These are phyloP conservation scores for Pelobates cultripes DNA, from an alignment of 2,797 vertebrate genomes.

Conservation along the genomic window DNA sequence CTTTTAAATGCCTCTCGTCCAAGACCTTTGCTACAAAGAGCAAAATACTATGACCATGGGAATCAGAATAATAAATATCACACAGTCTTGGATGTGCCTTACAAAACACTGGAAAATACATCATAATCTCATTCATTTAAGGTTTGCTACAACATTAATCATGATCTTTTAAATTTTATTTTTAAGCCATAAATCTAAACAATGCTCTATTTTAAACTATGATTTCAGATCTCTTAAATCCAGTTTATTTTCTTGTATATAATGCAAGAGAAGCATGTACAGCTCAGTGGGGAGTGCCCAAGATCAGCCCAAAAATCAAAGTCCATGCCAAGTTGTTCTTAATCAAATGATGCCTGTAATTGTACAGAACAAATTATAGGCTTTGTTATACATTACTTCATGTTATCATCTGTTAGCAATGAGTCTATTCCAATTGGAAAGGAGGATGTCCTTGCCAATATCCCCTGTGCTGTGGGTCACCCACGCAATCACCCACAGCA, in stretches of 20 bases:
- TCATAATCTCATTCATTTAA: no score
- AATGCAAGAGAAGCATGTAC: neutral
- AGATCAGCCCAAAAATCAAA: slow-evolving; percentile 5
- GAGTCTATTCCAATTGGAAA: neutral
- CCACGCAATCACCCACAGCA: slow-evolving; percentile 18
- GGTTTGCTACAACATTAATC: no score
- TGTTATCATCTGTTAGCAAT: slow-evolving; percentile 11
- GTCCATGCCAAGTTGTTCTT: slow-evolving; percentile 26
- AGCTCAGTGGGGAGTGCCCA: slow-evolving; percentile 5
- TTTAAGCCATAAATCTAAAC: neutral
- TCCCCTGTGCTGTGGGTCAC: neutral
- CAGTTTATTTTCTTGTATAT: no score
- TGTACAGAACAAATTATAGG: neutral
- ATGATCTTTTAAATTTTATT: neutral
- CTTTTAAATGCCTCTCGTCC: neutral
- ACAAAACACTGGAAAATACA: no score
- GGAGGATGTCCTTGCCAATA: slow-evolving; percentile 8
- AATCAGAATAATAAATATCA: no score
- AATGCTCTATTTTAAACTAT: neutral
- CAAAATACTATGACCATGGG: neutral
- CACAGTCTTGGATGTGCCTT: no score
- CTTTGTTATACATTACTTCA: slow-evolving; percentile 9
- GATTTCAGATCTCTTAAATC: no score
- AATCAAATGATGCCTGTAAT: slow-evolving; percentile 2
- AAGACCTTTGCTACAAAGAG: neutral